Evolutionary conservation across 2,888 invertebrate genomes (phyloP), one percentile per base, ranked within the genome.

Genomic region (Graphium colonna): DNA sequence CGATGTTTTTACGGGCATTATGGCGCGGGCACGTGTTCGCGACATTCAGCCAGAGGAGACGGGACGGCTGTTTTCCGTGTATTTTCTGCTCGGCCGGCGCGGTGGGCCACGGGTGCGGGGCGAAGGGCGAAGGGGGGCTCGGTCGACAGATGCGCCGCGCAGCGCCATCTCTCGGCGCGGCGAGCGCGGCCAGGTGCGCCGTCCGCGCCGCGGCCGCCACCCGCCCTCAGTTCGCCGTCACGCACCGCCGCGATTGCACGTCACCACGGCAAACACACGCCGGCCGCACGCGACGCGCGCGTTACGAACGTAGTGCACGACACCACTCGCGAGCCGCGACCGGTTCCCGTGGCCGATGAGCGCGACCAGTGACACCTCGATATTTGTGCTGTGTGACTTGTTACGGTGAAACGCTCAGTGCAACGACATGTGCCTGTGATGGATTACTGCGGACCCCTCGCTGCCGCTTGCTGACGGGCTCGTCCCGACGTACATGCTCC

Each of bases 211-310:
- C 82, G 71, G 60, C 82, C 73, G 72, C 81, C 81, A 78, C 84
- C 82, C 82, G 84, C 82, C 82, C 79, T 77, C 90, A 88, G 88
- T 88, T 82, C 82, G 85, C 82, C 80, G 82, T 76, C 86, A 84
- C 84, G 83, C 90, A 86, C 82, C 81, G 80, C 66, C 77, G 75
- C 69, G 79, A 77, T 60, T 58, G 71, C 76, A 87, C 82, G 87
- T 80, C 62, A 61, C 65, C 66, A 71, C 76, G 79, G 79, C 79
- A 69, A 66, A 58, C 60, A 68, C 68, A 72, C 70, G 74, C 78
- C 75, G 77, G 64, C 67, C 67, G 64, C 82, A 84, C 82, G 81
- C 80, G 77, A 80, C 82, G 81, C 88, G 88, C 88, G 88, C 81
- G 79, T 79, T 85, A 82, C 82, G 82, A 86, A 87, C 84, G 80